phyloP scores from a whole-genome alignment of 1,140 invertebrate species.

The Conus ventricosus region DNA sequence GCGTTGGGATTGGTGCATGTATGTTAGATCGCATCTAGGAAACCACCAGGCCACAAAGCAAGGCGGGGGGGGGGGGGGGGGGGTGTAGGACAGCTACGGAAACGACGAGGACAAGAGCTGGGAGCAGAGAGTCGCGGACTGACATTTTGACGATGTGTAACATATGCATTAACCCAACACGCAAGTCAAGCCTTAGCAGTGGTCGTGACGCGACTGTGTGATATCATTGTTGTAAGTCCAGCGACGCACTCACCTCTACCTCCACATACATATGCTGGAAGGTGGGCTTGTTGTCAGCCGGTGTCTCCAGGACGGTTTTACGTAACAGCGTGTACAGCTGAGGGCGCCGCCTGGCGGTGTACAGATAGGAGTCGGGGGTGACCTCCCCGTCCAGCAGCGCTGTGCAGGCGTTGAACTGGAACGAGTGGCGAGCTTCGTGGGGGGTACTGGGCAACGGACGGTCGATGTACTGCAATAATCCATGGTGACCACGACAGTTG shows the following conservation, averaged over 20 bases:
- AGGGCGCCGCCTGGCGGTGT: constrained; percentile 39
- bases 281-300: constrained; percentile 54
- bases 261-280: constrained; percentile 67
- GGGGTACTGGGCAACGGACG: constrained; percentile 55
- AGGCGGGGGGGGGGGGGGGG: too few relatives aligned
- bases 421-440: constrained; percentile 66
- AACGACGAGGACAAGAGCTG: too few relatives aligned
- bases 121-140: too few relatives aligned
- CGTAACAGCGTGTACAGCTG: constrained; percentile 52
- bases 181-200: too few relatives aligned
- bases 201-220: too few relatives aligned
- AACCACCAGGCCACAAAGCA: too few relatives aligned
- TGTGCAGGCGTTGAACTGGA: constrained; percentile 64
- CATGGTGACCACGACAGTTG: neutral
- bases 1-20: too few relatives aligned
- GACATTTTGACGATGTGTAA: too few relatives aligned
- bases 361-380: constrained; percentile 50
- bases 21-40: too few relatives aligned
- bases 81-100: too few relatives aligned
- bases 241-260: constrained; percentile 40
- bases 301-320: constrained; percentile 50
- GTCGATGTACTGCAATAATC: constrained; percentile 62
- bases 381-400: constrained; percentile 61
- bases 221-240: too few relatives aligned
- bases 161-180: too few relatives aligned